These are phyloP conservation scores for Drosophila vallismaia DNA, from an alignment of 2,888 invertebrate species.

Conservation along the genomic window DNA sequence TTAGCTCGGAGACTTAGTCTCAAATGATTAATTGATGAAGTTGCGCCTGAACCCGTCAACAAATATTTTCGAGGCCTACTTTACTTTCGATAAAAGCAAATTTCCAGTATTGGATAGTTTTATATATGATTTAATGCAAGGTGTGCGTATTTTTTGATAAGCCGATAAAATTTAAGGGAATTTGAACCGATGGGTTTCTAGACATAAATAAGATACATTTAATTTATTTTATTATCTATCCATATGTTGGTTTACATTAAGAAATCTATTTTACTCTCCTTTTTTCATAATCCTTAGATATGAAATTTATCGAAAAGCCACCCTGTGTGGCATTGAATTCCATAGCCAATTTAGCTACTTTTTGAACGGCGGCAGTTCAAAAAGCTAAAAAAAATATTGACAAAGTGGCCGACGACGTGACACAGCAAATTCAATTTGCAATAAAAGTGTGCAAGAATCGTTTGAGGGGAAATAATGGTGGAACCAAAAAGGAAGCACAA, in stretches of 20 bases:
- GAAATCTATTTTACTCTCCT: too few relatives aligned
- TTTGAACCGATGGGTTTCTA: too few relatives aligned
- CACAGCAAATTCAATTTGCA: conserved; percentile 75
- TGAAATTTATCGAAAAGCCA: background rate
- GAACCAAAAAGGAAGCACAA: background rate
- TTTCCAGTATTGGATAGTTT: background rate
- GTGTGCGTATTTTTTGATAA: background rate
- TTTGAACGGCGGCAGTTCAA: conserved; percentile 45
- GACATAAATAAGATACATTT: too few relatives aligned
- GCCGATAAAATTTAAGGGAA: background rate
- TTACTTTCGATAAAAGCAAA: background rate
- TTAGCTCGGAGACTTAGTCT: background rate
- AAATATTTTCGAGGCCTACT: background rate
- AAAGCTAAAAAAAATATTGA: conserved; percentile 61
- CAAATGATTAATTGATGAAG: background rate
- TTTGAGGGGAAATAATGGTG: conserved; percentile 32
- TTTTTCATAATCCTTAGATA: too few relatives aligned
- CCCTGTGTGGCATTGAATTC: conserved; percentile 11
- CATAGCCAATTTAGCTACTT: conserved; percentile 3
- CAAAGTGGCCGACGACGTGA: conserved; percentile 67
- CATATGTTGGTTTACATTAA: too few relatives aligned
- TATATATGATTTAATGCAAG: background rate
- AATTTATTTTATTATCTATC: too few relatives aligned
- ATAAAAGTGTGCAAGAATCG: conserved; percentile 55
- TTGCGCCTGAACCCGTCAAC: too few relatives aligned